These are phyloP conservation scores for Leucosticte australis DNA, from an alignment of 2,113 vertebrate genomes.

Conservation along the genomic window DNA sequence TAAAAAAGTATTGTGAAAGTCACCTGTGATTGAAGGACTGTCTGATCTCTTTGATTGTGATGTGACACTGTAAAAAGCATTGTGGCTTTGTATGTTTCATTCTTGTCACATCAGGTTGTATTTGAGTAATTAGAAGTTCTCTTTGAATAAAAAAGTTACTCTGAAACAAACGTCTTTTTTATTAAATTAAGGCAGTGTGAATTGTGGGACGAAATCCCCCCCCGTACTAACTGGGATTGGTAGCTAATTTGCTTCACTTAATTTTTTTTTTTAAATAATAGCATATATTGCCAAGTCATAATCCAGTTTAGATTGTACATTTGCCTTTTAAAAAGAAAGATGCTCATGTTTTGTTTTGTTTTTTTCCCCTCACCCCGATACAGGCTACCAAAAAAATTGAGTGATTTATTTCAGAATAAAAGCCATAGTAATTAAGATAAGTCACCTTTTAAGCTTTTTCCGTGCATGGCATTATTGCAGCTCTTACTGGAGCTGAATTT, in stretches of 20 bases:
- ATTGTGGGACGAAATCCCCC: neutral
- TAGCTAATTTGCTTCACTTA: neutral
- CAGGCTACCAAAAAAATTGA: neutral
- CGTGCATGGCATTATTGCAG: neutral
- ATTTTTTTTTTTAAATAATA: neutral
- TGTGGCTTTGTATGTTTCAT: neutral
- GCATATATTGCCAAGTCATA: neutral
- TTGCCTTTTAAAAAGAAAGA: neutral
- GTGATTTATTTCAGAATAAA: neutral
- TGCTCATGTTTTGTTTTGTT: neutral
- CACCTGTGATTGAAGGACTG: neutral
- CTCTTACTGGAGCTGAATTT: neutral
- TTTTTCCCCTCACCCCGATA: neutral
- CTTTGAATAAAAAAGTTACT: neutral
- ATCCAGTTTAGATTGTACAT: neutral
- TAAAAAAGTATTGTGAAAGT: neutral
- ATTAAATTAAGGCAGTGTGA: neutral
- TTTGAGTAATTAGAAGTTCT: neutral
- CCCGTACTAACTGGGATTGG: neutral
- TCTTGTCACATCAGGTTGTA: neutral
- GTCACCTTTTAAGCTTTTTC: neutral
- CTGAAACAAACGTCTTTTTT: neutral
- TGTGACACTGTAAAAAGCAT: fast-evolving
- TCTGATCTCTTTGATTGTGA: neutral
- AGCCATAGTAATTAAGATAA: neutral